Conservation (phyloP, 92 coral and sea anemone genomes). For the Epizoanthus illoricatus region DNA sequence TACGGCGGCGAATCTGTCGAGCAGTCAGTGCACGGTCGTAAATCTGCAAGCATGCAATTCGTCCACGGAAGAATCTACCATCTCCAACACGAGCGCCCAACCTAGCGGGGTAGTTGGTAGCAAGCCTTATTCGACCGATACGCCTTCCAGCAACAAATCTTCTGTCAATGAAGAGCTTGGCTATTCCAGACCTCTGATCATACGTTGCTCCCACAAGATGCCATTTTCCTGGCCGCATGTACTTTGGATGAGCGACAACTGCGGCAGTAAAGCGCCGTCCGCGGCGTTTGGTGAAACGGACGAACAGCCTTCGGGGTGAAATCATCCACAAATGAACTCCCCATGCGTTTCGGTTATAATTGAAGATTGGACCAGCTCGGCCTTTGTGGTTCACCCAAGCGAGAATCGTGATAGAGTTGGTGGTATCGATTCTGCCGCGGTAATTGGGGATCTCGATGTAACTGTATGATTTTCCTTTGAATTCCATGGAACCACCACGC, state of each 20-base stretch:
- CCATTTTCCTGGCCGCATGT: slow-evolving; percentile 5
- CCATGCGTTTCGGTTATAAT: slow-evolving; percentile 69
- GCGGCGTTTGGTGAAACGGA: slow-evolving; percentile 62
- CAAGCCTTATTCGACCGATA: slow-evolving; percentile 32
- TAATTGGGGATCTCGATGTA: slow-evolving; percentile 65
- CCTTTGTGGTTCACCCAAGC: slow-evolving; percentile 76
- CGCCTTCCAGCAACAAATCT: not conserved
- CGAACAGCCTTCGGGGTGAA: slow-evolving; percentile 49
- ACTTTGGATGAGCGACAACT: not conserved
- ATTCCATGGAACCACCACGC: slow-evolving; percentile 59
- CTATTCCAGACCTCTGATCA: not conserved
- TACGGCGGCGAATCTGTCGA: slow-evolving; percentile 9
- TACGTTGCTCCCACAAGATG: slow-evolving; percentile 24
- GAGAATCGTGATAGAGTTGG: slow-evolving; percentile 65
- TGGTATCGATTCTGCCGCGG: slow-evolving; percentile 53
- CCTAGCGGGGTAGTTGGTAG: slow-evolving; percentile 20
- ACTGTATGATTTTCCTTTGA: slow-evolving; percentile 71
- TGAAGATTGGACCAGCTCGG: slow-evolving; percentile 68
- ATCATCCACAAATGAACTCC: slow-evolving; percentile 81
- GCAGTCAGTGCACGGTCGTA: slow-evolving; percentile 2
- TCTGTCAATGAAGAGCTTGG: slow-evolving; percentile 15
- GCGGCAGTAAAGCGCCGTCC: slow-evolving; percentile 49
- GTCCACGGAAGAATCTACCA: slow-evolving; percentile 24
- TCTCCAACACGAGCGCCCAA: slow-evolving; percentile 12
- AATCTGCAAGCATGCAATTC: slow-evolving; percentile 24